Conservation (phyloP, 1,140 invertebrate species). For the Homarus americanus region DNA sequence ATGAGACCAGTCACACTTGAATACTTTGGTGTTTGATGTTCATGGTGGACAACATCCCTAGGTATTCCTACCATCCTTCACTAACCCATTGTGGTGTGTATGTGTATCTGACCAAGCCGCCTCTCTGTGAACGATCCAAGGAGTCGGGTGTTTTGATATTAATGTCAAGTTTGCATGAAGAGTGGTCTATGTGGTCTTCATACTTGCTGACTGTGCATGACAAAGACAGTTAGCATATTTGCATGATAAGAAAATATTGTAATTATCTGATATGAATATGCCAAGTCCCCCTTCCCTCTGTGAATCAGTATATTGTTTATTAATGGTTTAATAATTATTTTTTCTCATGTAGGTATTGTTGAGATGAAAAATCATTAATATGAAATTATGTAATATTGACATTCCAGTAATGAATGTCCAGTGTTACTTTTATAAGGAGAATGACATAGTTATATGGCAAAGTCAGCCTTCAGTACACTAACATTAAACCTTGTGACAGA, state of each 20-base stretch:
- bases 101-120: neutral
- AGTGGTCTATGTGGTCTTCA: neutral
- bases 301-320: constrained; percentile 5
- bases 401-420: neutral
- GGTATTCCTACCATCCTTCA: neutral
- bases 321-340: neutral
- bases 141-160: neutral
- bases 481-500: neutral
- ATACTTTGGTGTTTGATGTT: neutral
- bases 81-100: neutral
- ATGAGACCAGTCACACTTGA: neutral
- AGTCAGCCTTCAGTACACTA: neutral
- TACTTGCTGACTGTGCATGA: neutral
- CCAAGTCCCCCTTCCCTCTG: neutral
- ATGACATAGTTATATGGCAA: neutral
- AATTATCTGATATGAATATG: neutral
- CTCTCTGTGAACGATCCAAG: neutral
- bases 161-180: neutral
- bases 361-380: neutral
- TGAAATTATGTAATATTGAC: neutral
- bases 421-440: neutral
- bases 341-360: neutral
- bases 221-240: neutral
- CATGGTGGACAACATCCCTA: neutral
- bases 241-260: neutral